phyloP scores from a whole-genome alignment of 2,113 vertebrate genomes.

The Anthoscopus minutus region DNA sequence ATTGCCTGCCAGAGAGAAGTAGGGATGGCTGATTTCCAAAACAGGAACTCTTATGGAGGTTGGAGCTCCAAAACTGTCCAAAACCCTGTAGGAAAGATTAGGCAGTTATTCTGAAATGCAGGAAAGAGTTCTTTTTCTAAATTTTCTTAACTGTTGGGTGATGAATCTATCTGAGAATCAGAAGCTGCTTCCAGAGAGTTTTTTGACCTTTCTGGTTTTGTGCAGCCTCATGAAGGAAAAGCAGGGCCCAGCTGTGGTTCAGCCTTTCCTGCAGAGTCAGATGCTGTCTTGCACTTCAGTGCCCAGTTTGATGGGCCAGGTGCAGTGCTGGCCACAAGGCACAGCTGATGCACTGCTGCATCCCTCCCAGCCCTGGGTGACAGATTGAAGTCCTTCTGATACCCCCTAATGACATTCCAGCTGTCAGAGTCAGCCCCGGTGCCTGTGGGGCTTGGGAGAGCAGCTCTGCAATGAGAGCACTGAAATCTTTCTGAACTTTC shows the following conservation, averaged over 20 bases:
- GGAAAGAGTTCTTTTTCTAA: background rate
- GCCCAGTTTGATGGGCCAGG: conserved; percentile 71
- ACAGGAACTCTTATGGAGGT: background rate
- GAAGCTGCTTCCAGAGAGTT: conserved; percentile 74
- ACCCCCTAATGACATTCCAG: background rate
- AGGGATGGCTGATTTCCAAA: background rate
- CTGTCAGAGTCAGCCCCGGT: background rate
- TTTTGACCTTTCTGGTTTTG: conserved; percentile 46
- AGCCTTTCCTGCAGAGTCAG: conserved; percentile 79
- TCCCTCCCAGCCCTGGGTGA: conserved; percentile 72
- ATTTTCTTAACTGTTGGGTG: conserved; percentile 41
- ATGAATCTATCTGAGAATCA: conserved; percentile 70
- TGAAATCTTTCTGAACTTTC: background rate
- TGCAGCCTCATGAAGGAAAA: conserved; percentile 75
- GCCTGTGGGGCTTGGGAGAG: background rate
- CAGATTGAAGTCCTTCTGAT: conserved; percentile 66
- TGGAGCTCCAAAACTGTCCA: background rate
- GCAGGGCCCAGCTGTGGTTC: conserved; percentile 78
- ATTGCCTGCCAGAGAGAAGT: background rate
- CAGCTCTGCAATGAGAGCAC: background rate
- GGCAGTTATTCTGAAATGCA: background rate
- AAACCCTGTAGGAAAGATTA: background rate
- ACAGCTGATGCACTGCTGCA: conserved; percentile 70
- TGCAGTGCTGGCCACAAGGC: conserved; percentile 70
- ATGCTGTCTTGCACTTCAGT: conserved; percentile 68